Evolutionary conservation across 2,797 vertebrate species (phyloP).

Genomic region (Coracias cyanogaster): DNA sequence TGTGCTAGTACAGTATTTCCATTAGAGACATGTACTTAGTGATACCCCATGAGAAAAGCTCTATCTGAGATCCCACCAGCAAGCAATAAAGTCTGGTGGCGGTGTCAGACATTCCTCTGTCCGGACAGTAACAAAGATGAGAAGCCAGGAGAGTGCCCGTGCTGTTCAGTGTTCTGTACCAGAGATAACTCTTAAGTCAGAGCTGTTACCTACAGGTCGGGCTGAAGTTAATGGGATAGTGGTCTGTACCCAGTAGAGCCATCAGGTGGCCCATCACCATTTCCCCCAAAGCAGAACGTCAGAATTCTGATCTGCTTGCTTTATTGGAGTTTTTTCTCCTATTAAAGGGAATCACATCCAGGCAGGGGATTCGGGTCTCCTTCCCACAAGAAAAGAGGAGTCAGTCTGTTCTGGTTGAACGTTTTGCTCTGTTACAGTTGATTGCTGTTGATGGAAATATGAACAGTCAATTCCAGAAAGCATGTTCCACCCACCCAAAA

Average conservation of each 20-base stretch:
- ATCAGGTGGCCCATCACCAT: neutral
- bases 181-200: neutral
- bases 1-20: neutral
- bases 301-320: neutral
- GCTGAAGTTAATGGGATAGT: neutral
- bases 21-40: neutral
- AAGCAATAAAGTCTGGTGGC: neutral
- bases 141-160: neutral
- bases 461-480: neutral
- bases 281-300: neutral
- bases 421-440: neutral
- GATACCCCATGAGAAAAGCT: neutral
- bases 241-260: neutral
- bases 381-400: neutral
- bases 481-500: neutral
- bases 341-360: neutral
- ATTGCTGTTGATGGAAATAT: conserved; percentile 1
- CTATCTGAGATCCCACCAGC: neutral
- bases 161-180: neutral
- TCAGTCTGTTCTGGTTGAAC: neutral
- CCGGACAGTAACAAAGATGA: neutral
- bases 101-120: neutral
- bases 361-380: neutral
- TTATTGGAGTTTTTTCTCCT: neutral
- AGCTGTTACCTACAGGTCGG: neutral